These are phyloP conservation scores for Anthonomus grandis DNA, from an alignment of 1,140 invertebrate genomes.

Conservation along the genomic window DNA sequence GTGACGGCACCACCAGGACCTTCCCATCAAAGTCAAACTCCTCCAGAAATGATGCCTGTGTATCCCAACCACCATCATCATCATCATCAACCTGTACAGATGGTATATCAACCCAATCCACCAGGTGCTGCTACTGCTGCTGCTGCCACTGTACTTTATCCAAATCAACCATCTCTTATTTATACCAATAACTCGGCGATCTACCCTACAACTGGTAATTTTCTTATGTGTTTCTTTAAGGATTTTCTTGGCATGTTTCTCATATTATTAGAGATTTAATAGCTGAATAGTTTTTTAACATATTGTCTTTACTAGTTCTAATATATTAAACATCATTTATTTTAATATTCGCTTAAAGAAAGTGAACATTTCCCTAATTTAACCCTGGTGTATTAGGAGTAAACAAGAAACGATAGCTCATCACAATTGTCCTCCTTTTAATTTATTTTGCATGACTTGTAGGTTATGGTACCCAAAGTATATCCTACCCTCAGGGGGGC, in stretches of 20 bases:
- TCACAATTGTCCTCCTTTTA: neutral
- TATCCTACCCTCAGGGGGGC: slow-evolving; percentile 35
- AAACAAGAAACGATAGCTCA: too few relatives aligned
- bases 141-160: slow-evolving; percentile 37
- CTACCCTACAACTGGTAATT: slow-evolving; percentile 16
- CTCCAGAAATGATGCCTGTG: slow-evolving; percentile 39
- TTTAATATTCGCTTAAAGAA: too few relatives aligned
- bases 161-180: slow-evolving; percentile 36
- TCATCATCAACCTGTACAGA: slow-evolving; percentile 38
- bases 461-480: slow-evolving; percentile 22
- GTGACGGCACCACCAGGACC: slow-evolving; percentile 12
- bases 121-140: too few relatives aligned
- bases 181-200: slow-evolving; percentile 31
- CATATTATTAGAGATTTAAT: slow-evolving; percentile 4
- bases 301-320: neutral
- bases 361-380: too few relatives aligned
- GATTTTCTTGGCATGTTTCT: neutral
- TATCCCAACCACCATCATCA: slow-evolving; percentile 40
- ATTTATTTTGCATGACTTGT: neutral
- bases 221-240: neutral
- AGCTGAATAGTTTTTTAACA: neutral
- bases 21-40: slow-evolving; percentile 8
- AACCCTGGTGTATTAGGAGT: too few relatives aligned
- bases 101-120: slow-evolving; percentile 30
- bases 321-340: too few relatives aligned